phyloP scores from a whole-genome alignment of 2,113 vertebrate genomes.

The Phoxinus phoxinus region DNA sequence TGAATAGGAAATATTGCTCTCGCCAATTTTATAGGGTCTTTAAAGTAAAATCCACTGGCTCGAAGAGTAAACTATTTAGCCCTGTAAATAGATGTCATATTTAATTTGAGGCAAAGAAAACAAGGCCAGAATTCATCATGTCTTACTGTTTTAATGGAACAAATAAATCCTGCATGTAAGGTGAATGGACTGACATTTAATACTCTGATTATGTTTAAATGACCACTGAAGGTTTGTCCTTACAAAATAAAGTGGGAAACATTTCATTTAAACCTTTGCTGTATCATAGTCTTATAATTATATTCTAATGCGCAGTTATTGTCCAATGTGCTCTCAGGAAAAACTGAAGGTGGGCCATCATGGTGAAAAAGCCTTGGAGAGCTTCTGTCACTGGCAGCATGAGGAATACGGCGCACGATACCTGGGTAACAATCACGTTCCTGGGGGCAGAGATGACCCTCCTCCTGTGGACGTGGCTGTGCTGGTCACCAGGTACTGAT shows the following conservation, averaged over 20 bases:
- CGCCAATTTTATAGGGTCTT: neutral
- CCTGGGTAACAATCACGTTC: constrained; percentile 90
- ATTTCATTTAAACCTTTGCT: neutral
- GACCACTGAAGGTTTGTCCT: neutral
- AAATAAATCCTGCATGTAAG: neutral
- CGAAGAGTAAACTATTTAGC: neutral
- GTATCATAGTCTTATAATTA: neutral
- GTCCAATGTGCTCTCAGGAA: constrained; percentile 71
- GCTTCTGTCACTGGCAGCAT: constrained; percentile 97
- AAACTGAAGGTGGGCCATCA: constrained; percentile 91
- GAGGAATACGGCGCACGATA: constrained; percentile 88
- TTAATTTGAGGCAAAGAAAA: neutral
- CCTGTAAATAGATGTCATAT: neutral
- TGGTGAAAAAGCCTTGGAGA: constrained; percentile 92
- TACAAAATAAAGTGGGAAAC: neutral
- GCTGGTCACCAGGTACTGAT: constrained; percentile 91
- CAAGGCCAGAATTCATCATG: neutral
- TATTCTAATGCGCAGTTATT: neutral
- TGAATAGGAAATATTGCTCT: neutral
- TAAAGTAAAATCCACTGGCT: neutral
- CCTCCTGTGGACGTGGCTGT: constrained; percentile 91
- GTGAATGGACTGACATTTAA: neutral
- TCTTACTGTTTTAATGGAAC: neutral
- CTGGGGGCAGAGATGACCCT: constrained; percentile 84
- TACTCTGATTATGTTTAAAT: neutral